Evolutionary conservation across 2,113 vertebrate genomes (phyloP).

Genomic region (Platysteira castanea): DNA sequence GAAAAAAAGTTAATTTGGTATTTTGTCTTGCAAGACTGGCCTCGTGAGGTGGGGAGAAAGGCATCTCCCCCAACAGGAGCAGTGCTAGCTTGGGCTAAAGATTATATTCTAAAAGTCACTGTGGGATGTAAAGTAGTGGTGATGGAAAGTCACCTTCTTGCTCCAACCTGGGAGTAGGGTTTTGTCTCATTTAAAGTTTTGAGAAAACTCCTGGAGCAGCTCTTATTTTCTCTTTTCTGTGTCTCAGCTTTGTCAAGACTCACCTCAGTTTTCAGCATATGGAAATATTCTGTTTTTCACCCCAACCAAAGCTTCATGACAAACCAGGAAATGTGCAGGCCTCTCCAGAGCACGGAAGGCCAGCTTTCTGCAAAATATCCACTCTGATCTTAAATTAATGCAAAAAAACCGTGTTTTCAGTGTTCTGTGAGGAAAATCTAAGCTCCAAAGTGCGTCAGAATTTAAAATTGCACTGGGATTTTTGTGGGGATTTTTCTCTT

Average conservation of each 20-base stretch:
- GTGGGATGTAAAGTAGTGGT: neutral
- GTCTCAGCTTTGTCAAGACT: neutral
- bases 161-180: neutral
- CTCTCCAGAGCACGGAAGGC: neutral
- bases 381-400: neutral
- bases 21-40: constrained; percentile 35
- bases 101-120: neutral
- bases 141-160: neutral
- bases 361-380: constrained; percentile 3
- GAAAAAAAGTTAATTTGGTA: constrained; percentile 50
- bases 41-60: neutral
- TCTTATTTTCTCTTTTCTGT: neutral
- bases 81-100: neutral
- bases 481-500: neutral
- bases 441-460: neutral
- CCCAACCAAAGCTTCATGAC: neutral
- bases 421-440: constrained; percentile 36
- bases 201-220: neutral
- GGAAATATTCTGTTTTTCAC: neutral
- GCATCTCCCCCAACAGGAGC: neutral
- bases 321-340: neutral
- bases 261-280: neutral
- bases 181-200: neutral
- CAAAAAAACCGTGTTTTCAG: neutral
- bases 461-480: constrained; percentile 16